Evolutionary conservation across 2,113 vertebrate genomes (phyloP).

Genomic region (Brachypteracias leptosomus): DNA sequence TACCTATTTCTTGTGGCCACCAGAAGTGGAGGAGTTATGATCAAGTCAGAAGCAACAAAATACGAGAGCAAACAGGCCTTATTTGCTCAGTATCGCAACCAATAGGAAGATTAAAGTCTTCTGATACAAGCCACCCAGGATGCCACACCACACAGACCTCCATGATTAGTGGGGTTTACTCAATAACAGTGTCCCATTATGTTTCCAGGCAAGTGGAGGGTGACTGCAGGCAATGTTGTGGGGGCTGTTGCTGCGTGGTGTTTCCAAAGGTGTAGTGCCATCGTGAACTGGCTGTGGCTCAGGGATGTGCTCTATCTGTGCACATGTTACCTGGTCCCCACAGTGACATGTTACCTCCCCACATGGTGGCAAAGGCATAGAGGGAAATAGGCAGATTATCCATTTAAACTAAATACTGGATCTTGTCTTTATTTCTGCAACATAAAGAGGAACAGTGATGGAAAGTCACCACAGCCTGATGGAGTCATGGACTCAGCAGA

Average conservation of each 20-base stretch:
- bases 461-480: neutral
- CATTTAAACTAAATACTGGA: neutral
- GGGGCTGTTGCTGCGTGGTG: rapidly evolving
- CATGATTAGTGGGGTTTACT: neutral
- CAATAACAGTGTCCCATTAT: neutral
- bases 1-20: neutral
- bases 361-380: neutral
- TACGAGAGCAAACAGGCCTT: neutral
- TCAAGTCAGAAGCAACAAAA: neutral
- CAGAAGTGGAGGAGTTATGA: neutral
- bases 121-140: neutral
- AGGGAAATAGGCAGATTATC: neutral
- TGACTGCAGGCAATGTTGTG: neutral
- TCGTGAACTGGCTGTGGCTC: neutral
- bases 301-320: neutral
- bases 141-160: neutral
- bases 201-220: neutral
- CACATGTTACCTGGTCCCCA: neutral
- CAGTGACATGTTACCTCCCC: rapidly evolving
- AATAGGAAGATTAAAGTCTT: neutral
- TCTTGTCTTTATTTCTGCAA: neutral
- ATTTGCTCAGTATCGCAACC: neutral
- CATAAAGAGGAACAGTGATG: neutral
- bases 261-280: neutral
- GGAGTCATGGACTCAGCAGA: neutral